These are phyloP conservation scores for Cercocebus atys DNA, from an alignment of 2,113 vertebrate species.

Conservation along the genomic window DNA sequence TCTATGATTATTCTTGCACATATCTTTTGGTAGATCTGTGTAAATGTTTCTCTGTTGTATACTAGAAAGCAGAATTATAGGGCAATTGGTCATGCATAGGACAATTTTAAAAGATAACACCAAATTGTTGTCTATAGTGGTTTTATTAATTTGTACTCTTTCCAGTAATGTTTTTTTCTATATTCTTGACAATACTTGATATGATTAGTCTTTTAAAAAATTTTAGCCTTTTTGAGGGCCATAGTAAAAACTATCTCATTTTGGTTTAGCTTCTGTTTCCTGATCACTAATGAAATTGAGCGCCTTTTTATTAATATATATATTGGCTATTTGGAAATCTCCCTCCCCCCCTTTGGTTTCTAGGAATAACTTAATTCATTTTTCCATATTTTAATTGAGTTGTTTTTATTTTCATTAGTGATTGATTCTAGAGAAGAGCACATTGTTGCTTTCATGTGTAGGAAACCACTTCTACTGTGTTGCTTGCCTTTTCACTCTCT, in stretches of 20 bases:
- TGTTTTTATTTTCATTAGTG: background rate
- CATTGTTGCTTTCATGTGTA: background rate
- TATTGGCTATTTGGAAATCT: background rate
- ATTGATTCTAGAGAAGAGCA: background rate
- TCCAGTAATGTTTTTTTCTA: background rate
- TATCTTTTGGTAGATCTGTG: background rate
- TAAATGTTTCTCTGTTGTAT: background rate
- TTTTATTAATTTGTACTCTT: background rate
- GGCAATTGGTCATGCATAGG: background rate
- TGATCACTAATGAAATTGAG: background rate
- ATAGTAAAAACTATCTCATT: background rate
- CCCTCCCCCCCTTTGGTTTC: accelerated
- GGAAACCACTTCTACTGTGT: background rate
- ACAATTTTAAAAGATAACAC: background rate
- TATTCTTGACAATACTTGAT: background rate
- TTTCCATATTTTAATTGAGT: background rate
- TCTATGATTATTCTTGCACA: background rate
- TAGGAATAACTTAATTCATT: background rate
- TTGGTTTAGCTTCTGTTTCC: background rate
- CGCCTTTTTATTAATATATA: background rate
- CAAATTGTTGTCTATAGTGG: background rate
- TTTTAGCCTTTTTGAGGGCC: background rate
- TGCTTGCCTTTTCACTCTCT: background rate
- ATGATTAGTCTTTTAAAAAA: background rate
- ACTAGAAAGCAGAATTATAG: background rate